Evolutionary conservation across 2,888 invertebrate genomes (phyloP).

Genomic region (Fragum fragum): DNA sequence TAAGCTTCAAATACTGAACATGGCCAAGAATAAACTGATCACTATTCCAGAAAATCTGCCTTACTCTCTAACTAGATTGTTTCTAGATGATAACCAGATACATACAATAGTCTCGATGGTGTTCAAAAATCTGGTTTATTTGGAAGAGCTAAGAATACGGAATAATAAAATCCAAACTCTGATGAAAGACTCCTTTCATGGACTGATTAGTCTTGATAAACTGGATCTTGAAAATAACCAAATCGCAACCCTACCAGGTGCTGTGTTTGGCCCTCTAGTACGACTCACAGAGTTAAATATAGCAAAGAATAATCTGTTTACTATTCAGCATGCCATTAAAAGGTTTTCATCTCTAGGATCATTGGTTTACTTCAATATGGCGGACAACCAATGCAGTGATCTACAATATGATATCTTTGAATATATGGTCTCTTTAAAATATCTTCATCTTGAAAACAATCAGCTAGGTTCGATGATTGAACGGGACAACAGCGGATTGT

Average conservation of each 20-base stretch:
- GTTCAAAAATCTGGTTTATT: constrained; percentile 91
- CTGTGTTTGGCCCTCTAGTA: constrained; percentile 81
- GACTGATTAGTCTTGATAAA: constrained; percentile 90
- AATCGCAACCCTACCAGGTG: constrained; percentile 86
- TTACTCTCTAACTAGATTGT: constrained; percentile 63
- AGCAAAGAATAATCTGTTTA: constrained; percentile 81
- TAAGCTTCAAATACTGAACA: constrained; percentile 63
- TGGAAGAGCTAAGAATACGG: constrained; percentile 95
- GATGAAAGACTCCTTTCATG: constrained; percentile 88
- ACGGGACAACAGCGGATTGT: constrained; percentile 55
- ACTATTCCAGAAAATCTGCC: constrained; percentile 73
- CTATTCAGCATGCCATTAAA: constrained; percentile 62
- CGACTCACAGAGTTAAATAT: constrained; percentile 94
- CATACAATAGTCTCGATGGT: constrained; percentile 92
- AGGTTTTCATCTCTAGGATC: constrained; percentile 65
- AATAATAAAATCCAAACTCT: constrained; percentile 95
- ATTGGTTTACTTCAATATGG: constrained; percentile 71
- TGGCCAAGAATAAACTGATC: constrained; percentile 71
- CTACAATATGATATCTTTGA: constrained; percentile 69
- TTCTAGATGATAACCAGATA: constrained; percentile 89
- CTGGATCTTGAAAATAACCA: constrained; percentile 90
- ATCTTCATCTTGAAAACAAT: constrained; percentile 73
- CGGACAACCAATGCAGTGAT: constrained; percentile 67
- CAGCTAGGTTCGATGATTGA: constrained; percentile 66
- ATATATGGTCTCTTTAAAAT: constrained; percentile 58